Conservation (phyloP, 2,797 vertebrate species). For the Alosa sapidissima region DNA sequence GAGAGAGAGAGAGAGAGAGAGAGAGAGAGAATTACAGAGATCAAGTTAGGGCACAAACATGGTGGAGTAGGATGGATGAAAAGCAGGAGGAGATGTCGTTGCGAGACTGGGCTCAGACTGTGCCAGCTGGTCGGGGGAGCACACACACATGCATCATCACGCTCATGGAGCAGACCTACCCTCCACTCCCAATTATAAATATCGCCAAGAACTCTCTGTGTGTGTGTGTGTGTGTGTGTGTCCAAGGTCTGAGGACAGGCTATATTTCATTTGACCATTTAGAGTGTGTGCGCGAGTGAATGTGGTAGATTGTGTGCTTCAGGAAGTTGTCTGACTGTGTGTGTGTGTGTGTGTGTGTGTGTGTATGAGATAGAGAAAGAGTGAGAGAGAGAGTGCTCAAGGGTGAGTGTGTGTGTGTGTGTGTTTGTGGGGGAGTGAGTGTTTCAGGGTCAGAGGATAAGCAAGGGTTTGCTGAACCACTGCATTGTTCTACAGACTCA, state of each 20-base stretch:
- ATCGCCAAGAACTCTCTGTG: background rate
- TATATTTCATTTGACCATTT: constrained; percentile 22
- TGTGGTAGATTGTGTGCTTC: constrained; percentile 38
- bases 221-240: constrained; percentile 12
- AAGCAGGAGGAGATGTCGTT: constrained; percentile 12
- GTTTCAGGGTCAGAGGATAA: constrained; percentile 5
- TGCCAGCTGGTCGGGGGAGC: constrained; percentile 31
- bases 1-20: background rate
- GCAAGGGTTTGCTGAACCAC: background rate
- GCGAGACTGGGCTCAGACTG: constrained; percentile 11
- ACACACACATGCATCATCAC: constrained; percentile 19
- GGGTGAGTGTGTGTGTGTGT: constrained; percentile 7
- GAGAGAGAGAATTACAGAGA: background rate
- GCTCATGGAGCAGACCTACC: background rate
- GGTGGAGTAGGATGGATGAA: constrained; percentile 18
- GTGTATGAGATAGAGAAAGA: background rate
- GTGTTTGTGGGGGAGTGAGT: constrained; percentile 31
- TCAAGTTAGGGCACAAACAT: background rate
- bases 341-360: background rate
- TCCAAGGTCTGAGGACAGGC: constrained; percentile 8
- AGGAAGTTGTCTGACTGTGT: background rate
- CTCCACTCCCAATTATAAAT: constrained; percentile 16
- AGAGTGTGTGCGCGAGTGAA: background rate
- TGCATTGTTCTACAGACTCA: background rate
- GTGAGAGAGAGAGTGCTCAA: background rate